Base-by-base conservation (phyloP, 2,888 invertebrate species). In the Philonicus albiceps region DNA sequence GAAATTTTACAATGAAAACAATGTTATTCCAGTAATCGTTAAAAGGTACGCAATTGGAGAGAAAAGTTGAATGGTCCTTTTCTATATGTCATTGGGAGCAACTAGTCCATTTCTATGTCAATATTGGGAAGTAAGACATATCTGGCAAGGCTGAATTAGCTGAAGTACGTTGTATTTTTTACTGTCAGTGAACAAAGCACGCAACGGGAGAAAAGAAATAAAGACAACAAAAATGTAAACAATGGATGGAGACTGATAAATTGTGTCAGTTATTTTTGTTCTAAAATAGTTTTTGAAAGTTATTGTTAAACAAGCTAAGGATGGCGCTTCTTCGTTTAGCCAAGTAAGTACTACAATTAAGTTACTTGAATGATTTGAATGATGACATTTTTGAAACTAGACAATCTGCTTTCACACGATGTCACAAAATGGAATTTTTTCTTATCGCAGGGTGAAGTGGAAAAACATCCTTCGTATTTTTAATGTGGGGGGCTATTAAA, bases 171-270 rank as follows among this genome's bases (percentile, higher is more conserved):
- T 49, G 49, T 49, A 49, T 49, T 6, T 49, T 49, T 49, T 49
- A 6, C 49, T 49, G 49, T 49, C 49, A 49, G 73, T 73, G 27
- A 30, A 30, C 73, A 30, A 31, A 30, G 27, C 31, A 30, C 73
- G 55, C 40, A 34, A 19, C 55, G 55, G 72, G 34, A 30, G 22
- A 30, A 84, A 40, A 37, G 72, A 72, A 72, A 72, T 40, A 73
- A 84, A 30, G 72, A 72, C 40, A 84, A 72, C 84, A 84, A 84
- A 76, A 72, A 84, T 84, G 84, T 84, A 84, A 84, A 84, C 84
- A 84, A 84, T 84, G 84, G 64, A 72, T 40, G 84, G 40, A 72
- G 84, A 72, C 84, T 84, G 84, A 72, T 72, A 84, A 84, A 40
- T 72, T 81, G 31, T 49, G 84, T 34, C 84, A 40, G 40, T 72